Conservation (phyloP, 2,113 vertebrate species). For the Hassar affinis region DNA sequence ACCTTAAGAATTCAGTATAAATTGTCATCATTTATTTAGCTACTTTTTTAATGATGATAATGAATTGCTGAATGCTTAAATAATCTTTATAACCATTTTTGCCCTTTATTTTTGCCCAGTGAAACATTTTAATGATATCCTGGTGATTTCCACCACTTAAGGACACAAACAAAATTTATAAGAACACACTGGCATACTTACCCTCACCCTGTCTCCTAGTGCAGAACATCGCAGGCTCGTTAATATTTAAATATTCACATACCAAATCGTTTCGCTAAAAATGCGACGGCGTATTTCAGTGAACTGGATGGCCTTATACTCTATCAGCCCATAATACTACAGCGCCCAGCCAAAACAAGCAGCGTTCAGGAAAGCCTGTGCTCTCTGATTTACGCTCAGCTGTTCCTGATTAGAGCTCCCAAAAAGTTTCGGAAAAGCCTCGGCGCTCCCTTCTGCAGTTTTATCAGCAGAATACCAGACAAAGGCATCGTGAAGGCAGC, state of each 20-base stretch:
- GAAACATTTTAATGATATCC: too few relatives aligned
- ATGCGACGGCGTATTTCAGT: not conserved
- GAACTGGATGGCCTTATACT: not conserved
- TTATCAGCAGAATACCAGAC: constrained; percentile 13
- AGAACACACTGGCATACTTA: not conserved
- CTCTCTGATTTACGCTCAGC: not conserved
- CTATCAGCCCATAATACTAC: not conserved
- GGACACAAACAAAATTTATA: not conserved
- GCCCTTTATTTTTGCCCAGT: too few relatives aligned
- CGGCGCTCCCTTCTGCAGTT: not conserved
- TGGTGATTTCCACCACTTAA: not conserved
- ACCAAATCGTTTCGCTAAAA: too few relatives aligned
- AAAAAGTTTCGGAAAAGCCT: constrained; percentile 3
- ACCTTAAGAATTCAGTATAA: too few relatives aligned
- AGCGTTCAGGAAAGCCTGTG: not conserved
- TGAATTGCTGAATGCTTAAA: too few relatives aligned
- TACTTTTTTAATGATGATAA: too few relatives aligned
- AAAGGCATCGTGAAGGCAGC: not conserved
- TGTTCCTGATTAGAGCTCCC: constrained; percentile 13
- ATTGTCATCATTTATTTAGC: too few relatives aligned
- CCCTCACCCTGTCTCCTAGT: not conserved
- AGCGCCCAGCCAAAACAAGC: not conserved
- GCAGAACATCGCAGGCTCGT: not conserved
- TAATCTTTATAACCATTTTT: too few relatives aligned
- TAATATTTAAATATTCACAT: not conserved